phyloP scores from a whole-genome alignment of 1,140 invertebrate genomes.

The Drosophila lowei region DNA sequence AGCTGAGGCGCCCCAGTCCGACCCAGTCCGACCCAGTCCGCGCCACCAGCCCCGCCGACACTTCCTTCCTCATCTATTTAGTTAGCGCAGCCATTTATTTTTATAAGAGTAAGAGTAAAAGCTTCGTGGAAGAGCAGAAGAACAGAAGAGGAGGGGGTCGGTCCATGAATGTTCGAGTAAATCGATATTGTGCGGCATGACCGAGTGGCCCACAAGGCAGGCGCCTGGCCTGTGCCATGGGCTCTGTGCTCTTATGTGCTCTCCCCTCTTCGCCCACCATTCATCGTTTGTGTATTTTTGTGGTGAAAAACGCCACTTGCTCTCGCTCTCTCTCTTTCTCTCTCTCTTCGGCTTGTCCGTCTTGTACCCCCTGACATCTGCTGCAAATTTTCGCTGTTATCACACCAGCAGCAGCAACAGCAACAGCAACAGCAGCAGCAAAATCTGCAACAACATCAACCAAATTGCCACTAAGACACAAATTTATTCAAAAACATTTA shows the following conservation, averaged over 20 bases:
- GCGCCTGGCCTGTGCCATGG: conserved; percentile 22
- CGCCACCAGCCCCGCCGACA: conserved; percentile 11
- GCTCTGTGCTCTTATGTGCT: too few species aligned
- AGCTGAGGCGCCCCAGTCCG: conserved; percentile 41
- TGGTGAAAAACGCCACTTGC: conserved; percentile 70
- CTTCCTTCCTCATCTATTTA: conserved; percentile 43
- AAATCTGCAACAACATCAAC: conserved; percentile 17
- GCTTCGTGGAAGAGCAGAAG: conserved; percentile 22
- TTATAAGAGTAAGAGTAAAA: conserved; percentile 67
- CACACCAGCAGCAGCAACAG: conserved; percentile 50
- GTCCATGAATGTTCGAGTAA: conserved; percentile 35
- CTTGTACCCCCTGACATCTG: conserved; percentile 29
- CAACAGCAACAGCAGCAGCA: conserved; percentile 21
- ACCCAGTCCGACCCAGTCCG: conserved; percentile 10
- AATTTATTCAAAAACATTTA: conserved; percentile 68
- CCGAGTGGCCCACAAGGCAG: conserved; percentile 75
- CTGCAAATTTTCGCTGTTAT: conserved; percentile 68
- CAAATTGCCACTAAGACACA: conserved; percentile 56
- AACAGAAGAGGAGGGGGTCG: neutral
- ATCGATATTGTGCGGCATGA: conserved; percentile 81
- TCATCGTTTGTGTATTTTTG: conserved; percentile 53
- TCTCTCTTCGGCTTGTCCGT: neutral
- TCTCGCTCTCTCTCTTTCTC: conserved; percentile 17
- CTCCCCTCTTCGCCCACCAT: conserved; percentile 21
- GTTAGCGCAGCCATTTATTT: conserved; percentile 72